Base-by-base conservation (phyloP, 2,888 invertebrate species). In the Tachina grossa region DNA sequence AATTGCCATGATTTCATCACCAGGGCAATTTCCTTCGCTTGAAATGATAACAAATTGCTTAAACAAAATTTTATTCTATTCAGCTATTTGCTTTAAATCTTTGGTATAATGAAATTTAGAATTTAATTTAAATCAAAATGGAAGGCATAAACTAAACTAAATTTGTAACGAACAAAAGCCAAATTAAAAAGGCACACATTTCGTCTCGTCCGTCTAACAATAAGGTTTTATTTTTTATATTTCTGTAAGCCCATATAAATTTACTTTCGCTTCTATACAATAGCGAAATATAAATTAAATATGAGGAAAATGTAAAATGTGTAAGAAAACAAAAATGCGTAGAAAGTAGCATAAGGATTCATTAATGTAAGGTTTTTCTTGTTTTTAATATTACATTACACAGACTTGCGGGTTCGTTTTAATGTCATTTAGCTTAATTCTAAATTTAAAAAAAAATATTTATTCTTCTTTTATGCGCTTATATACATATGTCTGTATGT, bases 311-410 rank as follows among this genome's bases (percentile, higher is more conserved):
- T 31, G 31, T 31, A 31, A 31, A 31, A 31, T 31, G 31, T 31
- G 31, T 31, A 31, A 31, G 10, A 39, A 49, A n/a, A n/a, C n/a
- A n/a, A n/a, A 22, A 71, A 31, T 16, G 51, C 1, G 8, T 14
- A 19, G 13, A 57, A 72, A 22, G 13, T 39, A 65, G 9, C 22
- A 55, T 45, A 55, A 45, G 41, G 55, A 66, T 8, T 66, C 22
- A 72, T 59, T 72, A 61, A 16, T 55, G 45, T 41, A 47, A 76
- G 47, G 45, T 55, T 66, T 49, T 69, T 9, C 4, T 61, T 78
- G 51, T 51, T 61, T 22, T 31, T 22, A 14, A 59, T 45, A 16
- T 59, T 22, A 77, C 9, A 19, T 19, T 57, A 57, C 19, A 4
- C 16, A n/a, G 51, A 22, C 22, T 61, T 43, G 69, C n/a, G 43